These are phyloP conservation scores for Stenodera caucasica DNA, from an alignment of 2,888 invertebrate species.

Conservation along the genomic window DNA sequence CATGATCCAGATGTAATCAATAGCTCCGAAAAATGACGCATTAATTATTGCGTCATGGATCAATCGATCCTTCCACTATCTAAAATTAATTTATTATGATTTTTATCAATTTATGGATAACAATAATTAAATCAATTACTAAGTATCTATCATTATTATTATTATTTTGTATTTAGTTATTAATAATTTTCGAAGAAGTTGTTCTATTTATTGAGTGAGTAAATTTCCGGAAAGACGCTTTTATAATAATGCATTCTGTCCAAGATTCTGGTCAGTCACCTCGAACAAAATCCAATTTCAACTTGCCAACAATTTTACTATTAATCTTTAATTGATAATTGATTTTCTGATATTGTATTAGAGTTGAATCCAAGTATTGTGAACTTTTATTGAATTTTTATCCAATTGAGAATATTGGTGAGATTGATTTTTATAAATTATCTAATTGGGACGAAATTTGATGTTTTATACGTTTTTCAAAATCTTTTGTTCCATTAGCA, in stretches of 20 bases:
- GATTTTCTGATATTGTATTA: not conserved
- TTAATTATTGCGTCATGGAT: not conserved
- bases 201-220: constrained; percentile 24
- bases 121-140: too few relatives aligned
- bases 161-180: not conserved
- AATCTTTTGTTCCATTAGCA: too few relatives aligned
- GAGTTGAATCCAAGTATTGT: too few relatives aligned
- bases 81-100: too few relatives aligned
- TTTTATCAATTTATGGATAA: too few relatives aligned
- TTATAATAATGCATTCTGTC: constrained; percentile 25
- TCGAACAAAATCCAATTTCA: constrained; percentile 23
- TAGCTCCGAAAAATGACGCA: not conserved
- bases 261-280: constrained; percentile 30
- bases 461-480: too few relatives aligned
- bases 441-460: not conserved
- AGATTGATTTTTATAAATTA: not conserved
- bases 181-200: constrained; percentile 10
- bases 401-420: not conserved
- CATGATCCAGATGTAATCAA: constrained; percentile 4
- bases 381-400: not conserved
- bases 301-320: constrained; percentile 12
- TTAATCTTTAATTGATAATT: constrained; percentile 6
- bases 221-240: constrained; percentile 24
- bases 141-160: not conserved
- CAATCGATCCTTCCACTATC: not conserved